Conservation (phyloP, 2,113 vertebrate genomes). For the western clawed frog (Xenopus tropicalis) region UCB_Xtro_10.0 CM004443.2:133459001-133459500, state of each 20-base stretch:
- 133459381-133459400: slow-evolving; percentile 64
- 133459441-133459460: slow-evolving; percentile 53
- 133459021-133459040: too few species aligned
- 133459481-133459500: slow-evolving; percentile 36
- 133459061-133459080: too few species aligned
- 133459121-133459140: too few species aligned
- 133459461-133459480: slow-evolving; percentile 54
- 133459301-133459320: slow-evolving; percentile 68
- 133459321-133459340: slow-evolving; percentile 74
- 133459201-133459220: too few species aligned
- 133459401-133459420: slow-evolving; percentile 68
- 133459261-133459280: slow-evolving; percentile 67
- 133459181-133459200: too few species aligned
- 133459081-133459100: too few species aligned
- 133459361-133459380: slow-evolving; percentile 63
- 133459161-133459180: too few species aligned
- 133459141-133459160: too few species aligned
- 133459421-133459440: slow-evolving; percentile 63
- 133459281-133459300: slow-evolving; percentile 66
- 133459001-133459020: too few species aligned
- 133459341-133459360: slow-evolving; percentile 64
- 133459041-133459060: too few species aligned
- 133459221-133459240: slow-evolving; percentile 46
- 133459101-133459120: too few species aligned
- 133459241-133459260: slow-evolving; percentile 60